phyloP scores from a whole-genome alignment of 1,140 invertebrate species.

The Thaumetopoea pityocampa region DNA sequence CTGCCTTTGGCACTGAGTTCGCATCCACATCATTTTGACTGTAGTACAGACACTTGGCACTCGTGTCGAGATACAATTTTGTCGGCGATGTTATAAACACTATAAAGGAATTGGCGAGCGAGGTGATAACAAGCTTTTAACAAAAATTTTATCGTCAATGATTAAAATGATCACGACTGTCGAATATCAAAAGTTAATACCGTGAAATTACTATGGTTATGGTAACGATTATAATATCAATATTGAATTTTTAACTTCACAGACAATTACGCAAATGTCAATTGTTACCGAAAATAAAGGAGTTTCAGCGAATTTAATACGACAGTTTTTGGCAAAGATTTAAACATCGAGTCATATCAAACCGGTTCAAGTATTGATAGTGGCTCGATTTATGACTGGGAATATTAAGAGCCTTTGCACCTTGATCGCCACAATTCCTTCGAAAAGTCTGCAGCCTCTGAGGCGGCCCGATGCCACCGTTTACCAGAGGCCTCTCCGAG shows the following conservation, averaged over 20 bases:
- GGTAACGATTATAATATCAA: too few relatives aligned
- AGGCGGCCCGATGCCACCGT: constrained; percentile 45
- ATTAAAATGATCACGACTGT: constrained; percentile 3
- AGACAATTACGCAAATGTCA: constrained; percentile 11
- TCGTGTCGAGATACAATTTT: constrained; percentile 67
- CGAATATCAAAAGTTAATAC: neutral
- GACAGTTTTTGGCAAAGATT: constrained; percentile 1
- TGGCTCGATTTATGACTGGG: constrained; percentile 21
- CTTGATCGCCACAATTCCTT: constrained; percentile 73
- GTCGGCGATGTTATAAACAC: constrained; percentile 69
- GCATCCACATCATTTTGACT: constrained; percentile 60
- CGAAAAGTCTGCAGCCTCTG: constrained; percentile 61
- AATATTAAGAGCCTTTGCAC: constrained; percentile 39
- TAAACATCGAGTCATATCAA: constrained; percentile 16
- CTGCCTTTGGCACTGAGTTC: constrained; percentile 22
- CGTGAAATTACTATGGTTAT: too few relatives aligned
- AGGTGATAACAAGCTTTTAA: constrained; percentile 25
- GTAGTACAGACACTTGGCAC: constrained; percentile 57
- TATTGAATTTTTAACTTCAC: too few relatives aligned
- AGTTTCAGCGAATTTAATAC: constrained; percentile 6
- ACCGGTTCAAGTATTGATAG: constrained; percentile 14
- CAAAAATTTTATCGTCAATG: neutral
- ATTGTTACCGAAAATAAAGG: constrained; percentile 23
- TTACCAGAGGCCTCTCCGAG: constrained; percentile 55
- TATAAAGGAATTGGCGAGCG: constrained; percentile 43